Evolutionary conservation across 1,140 invertebrate species (phyloP), one percentile per base, ranked within the genome.

Genomic region (Bombyx mandarina): DNA sequence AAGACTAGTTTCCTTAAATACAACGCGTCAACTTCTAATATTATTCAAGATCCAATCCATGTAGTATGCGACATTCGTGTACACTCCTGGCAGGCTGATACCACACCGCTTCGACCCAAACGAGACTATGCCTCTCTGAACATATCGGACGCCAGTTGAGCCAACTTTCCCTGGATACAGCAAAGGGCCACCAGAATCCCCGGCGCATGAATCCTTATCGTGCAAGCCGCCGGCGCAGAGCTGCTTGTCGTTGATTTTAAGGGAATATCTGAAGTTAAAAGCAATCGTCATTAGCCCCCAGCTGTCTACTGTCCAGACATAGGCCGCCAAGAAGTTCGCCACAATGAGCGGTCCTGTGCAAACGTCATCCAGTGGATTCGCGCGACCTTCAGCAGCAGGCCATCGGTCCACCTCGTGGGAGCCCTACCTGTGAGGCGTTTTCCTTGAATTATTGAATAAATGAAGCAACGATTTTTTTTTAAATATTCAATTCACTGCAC

Each of bases 151-250:
- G 4, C 66, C 71, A 3, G 56, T 56, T 3, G 56, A 55, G 1
- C 55, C 60, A 1, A 67, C 57, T 7, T 52, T 54, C 1, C 76
- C 82, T 2, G 82, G 74, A 59, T 89, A 89, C 89, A 93, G 90
- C 1, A 94, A 78, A 0, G 92, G 92, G 3, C 92, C 92, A 0
- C 92, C 92, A n/a, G 90, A 91, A 60, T 93, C 92, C 2, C 91
- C 91, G 1, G 88, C 84, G 61, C 93, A 94, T 0, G 92, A 92
- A 67, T 94, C 93, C 43, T 80, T 87, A 4, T 85, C 77, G 6
- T 69, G 71, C 6, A 77, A 65, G 0, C 91, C 92, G 2, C 91
- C 91, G 0, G 91, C 91, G 60, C 92, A 93, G 10, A 93, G 60
- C 64, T 93, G 92, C 8, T 82, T 87, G 8, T 89, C 63, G n/a